Conservation (phyloP, 92 coral and sea anemone species). For the Palythoa grandis region DNA sequence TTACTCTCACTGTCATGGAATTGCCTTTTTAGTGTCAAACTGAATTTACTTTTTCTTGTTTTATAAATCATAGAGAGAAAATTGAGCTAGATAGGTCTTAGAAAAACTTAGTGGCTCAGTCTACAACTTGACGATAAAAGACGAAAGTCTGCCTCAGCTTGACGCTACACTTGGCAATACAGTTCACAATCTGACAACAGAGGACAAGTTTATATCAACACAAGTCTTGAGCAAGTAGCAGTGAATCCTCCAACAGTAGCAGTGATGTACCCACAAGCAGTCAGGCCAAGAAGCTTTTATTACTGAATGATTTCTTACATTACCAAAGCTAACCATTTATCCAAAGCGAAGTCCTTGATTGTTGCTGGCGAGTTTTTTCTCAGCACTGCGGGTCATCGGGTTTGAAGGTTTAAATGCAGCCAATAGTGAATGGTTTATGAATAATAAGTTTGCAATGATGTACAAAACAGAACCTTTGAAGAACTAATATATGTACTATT, state of each 20-base stretch:
- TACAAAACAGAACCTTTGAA: too few relatives aligned
- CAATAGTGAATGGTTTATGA: too few relatives aligned
- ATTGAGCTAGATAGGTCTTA: neutral
- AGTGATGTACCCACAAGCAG: neutral
- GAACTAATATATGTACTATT: too few relatives aligned
- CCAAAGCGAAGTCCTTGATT: conserved; percentile 46
- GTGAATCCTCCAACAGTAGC: conserved; percentile 8
- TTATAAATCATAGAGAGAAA: neutral
- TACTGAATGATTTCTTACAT: conserved; percentile 43
- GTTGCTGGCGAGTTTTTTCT: too few relatives aligned
- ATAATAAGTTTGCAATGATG: too few relatives aligned
- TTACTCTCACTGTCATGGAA: too few relatives aligned
- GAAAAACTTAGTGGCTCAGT: conserved; percentile 32
- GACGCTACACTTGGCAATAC: neutral
- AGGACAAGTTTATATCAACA: conserved; percentile 41
- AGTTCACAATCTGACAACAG: neutral
- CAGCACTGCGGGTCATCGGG: too few relatives aligned
- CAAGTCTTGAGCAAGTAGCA: conserved; percentile 27
- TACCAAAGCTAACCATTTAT: conserved; percentile 45
- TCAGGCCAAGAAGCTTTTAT: neutral
- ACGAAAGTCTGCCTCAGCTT: conserved; percentile 35
- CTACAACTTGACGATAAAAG: conserved; percentile 30
- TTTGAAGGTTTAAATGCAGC: too few relatives aligned
- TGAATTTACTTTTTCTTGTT: too few relatives aligned
- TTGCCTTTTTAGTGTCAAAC: neutral